Evolutionary conservation across 2,888 invertebrate genomes (phyloP).

Genomic region (Celastrina argiolus): DNA sequence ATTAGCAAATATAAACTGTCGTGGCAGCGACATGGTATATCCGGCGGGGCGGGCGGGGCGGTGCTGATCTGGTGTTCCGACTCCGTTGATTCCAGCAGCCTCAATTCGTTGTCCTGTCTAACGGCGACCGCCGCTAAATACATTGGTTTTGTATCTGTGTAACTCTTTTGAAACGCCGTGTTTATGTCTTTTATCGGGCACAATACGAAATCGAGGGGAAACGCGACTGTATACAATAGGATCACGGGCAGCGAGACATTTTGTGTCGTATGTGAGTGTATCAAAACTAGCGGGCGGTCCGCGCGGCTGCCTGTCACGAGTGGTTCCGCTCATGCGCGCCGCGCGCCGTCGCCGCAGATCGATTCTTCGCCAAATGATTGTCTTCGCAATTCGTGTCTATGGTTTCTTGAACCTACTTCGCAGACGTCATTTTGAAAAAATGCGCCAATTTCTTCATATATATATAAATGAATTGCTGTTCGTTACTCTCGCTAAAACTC

Average conservation of each 20-base stretch:
- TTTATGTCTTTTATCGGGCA: constrained; percentile 44
- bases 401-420: too few species aligned
- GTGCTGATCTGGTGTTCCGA: constrained; percentile 56
- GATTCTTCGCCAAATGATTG: background rate
- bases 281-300: constrained; percentile 1
- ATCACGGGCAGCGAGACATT: constrained; percentile 30
- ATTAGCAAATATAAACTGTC: constrained; percentile 78
- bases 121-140: constrained; percentile 60
- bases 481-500: too few species aligned
- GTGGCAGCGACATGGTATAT: constrained; percentile 77
- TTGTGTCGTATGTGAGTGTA: constrained; percentile 20
- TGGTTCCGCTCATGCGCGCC: constrained; percentile 19
- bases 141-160: constrained; percentile 55
- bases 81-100: constrained; percentile 62
- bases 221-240: constrained; percentile 31
- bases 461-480: too few species aligned
- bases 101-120: constrained; percentile 40
- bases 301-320: background rate
- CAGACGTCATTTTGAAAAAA: background rate
- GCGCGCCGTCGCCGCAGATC: background rate
- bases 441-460: background rate
- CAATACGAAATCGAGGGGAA: constrained; percentile 26
- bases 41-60: constrained; percentile 59
- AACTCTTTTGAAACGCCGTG: constrained; percentile 52
- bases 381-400: constrained; percentile 9